A percentile compares a stretch with the other conserved stretches of the same genome.
phyloP scores from a whole-genome alignment of 2,113 vertebrate genomes.

The Lichenostomus cassidix region DNA sequence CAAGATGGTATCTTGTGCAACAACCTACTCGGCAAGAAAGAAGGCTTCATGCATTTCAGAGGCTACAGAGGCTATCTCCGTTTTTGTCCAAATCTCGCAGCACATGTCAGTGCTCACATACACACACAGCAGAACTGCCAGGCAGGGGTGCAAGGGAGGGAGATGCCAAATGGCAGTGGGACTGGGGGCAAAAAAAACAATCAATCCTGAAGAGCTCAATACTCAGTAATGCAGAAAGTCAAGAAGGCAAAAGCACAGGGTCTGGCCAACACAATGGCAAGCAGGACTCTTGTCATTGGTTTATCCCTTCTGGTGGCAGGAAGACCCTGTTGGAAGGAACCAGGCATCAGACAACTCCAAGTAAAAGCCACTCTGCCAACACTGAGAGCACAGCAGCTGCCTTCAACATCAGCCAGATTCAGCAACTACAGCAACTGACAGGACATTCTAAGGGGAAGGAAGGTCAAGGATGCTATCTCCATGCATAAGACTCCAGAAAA shows the following conservation, averaged over 20 bases:
- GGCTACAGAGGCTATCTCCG: not conserved
- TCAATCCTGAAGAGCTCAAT: not conserved
- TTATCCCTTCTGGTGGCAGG: not conserved
- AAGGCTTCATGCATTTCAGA: not conserved
- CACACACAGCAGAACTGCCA: not conserved
- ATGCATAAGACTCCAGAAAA: not conserved
- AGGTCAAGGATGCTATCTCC: not conserved
- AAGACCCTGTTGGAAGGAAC: not conserved
- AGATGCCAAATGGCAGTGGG: not conserved
- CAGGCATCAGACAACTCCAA: not conserved
- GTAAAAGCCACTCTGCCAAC: not conserved
- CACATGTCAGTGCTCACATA: accelerated
- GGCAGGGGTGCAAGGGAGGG: not conserved
- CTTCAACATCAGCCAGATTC: not conserved
- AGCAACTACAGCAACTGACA: not conserved
- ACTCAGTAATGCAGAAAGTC: not conserved
- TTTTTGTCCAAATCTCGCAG: not conserved
- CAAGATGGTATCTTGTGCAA: not conserved
- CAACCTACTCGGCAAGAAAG: not conserved
- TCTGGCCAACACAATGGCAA: not conserved
- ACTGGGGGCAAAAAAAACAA: not conserved
- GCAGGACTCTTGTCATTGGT: not conserved
- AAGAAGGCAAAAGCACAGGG: not conserved
- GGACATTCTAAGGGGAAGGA: not conserved
- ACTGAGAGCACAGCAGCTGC: not conserved